Base-by-base conservation (phyloP, 2,888 invertebrate genomes). In the Cenopis cana region DNA sequence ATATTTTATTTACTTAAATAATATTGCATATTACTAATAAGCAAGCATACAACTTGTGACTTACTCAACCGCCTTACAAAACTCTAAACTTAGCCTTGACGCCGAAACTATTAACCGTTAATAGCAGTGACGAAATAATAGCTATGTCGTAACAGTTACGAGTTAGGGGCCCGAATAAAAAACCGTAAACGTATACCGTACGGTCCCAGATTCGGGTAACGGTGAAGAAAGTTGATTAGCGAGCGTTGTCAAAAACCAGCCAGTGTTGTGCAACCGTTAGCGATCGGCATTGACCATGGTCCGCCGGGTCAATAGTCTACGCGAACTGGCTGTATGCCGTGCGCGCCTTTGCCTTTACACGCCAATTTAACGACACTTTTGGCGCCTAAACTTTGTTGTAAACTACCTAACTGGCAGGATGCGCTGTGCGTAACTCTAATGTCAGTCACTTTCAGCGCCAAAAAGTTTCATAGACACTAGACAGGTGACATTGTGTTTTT, bases 141-240 rank as follows among this genome's bases (percentile, higher is more conserved):
- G 85, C 81, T 79, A 83, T 91, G 91, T 90, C 90, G 86, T 93
- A 93, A 91, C 91, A 89, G 90, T 87, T 89, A 90, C 90, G 78
- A 82, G 89, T 90, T 85, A 83, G 85, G 82, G 78, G 74, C 76
- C 77, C 79, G 84, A 82, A 86, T 81, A 88, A 86, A 86, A 90
- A 86, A 84, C 85, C 86, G 89, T 90, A 84, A 81, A 73, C 74
- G 75, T 81, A 85, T 93, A 93, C 93, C 93, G 93, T 93, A 90
- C 84, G 83, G 88, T 85, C 88, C 91, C 89, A 89, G 86, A 86
- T 92, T 90, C 78, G 89, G 86, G 73, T 93, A 93, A 91, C 93
- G 93, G 88, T 76, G 69, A 80, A 85, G 88, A 90, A 90, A 91
- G 90, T 90, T 88, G 90, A 93, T 92, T 91, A 91, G 89, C 83